Base-by-base conservation (phyloP, 37 sponge, comb jelly and placozoan genomes). In the Chondrosia reniformis region DNA sequence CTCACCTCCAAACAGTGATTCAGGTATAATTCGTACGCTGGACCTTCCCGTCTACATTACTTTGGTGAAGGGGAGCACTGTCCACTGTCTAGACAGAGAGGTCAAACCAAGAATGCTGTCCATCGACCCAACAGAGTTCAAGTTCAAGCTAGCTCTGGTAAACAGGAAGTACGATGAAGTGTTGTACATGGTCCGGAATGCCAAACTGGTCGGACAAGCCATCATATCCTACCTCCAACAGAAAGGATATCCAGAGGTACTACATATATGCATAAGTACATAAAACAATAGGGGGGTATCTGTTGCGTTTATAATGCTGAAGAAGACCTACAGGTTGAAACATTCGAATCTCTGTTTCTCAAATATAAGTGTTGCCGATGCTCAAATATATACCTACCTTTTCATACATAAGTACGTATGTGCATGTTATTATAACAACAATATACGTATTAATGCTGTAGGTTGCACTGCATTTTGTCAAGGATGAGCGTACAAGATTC, bases 211-310 rank as follows among this genome's bases (percentile, higher is more conserved):
- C 15, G 99, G 99, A 0, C 96, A 98, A 82, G 83, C 93, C 55
- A 93, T 95, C 64, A 98, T 98, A 44, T 85, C 99, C 38, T 98
- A 98, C 67, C 89, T 98, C 24, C 91, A 95, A 73, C 89, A 95
- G 91, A 98, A 98, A 39, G 99, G 99, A 4, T 98, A 98, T 76
- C 96, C 99, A 15, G 99, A 98, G 87, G 95, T 94, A 24, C n/a
- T n/a, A n/a, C n/a, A n/a, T n/a, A n/a, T n/a, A n/a, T n/a, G n/a
- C n/a, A n/a, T n/a, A n/a, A n/a, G n/a, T n/a, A n/a, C n/a, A n/a
- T n/a, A n/a, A n/a, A n/a, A n/a, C n/a, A n/a, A n/a, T n/a, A n/a
- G n/a, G n/a, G n/a, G n/a, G n/a, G n/a, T n/a, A n/a, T n/a, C n/a
- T n/a, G n/a, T n/a, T n/a, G n/a, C n/a, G n/a, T n/a, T n/a, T n/a